Conservation (phyloP, 2,888 invertebrate genomes). For the Itoplectis maculator region DNA sequence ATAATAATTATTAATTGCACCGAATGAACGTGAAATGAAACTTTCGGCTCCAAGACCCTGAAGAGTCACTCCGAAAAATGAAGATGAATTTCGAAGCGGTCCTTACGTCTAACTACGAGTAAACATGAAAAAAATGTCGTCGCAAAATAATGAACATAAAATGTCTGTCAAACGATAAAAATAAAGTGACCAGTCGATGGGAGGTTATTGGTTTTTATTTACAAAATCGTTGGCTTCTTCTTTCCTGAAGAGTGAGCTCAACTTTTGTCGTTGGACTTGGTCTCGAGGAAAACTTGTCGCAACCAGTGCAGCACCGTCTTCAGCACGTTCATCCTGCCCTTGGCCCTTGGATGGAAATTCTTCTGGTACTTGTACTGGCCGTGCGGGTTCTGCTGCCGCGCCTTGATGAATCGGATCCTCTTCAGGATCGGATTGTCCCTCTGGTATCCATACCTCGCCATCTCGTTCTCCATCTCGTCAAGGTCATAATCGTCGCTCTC, state of each 20-base stretch:
- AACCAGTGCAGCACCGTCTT: conserved; percentile 65
- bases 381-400: conserved; percentile 36
- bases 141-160: no score
- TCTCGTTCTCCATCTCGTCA: conserved; percentile 25
- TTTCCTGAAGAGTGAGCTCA: conserved; percentile 6
- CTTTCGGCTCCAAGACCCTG: neutral
- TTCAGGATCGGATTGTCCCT: conserved; percentile 65
- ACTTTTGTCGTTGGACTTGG: conserved; percentile 8
- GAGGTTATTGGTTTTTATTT: no score
- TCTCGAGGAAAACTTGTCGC: conserved; percentile 59
- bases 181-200: no score
- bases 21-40: conserved; percentile 14
- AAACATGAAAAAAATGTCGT: conserved; percentile 12
- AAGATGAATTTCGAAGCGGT: no score
- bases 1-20: neutral
- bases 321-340: conserved; percentile 59
- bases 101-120: no score
- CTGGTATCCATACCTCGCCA: conserved; percentile 59
- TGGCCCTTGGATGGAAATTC: conserved; percentile 51
- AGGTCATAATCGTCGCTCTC: conserved; percentile 25
- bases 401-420: conserved; percentile 57
- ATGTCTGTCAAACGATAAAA: no score
- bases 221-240: neutral
- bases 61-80: neutral
- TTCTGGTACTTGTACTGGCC: conserved; percentile 66